Evolutionary conservation across 2,113 vertebrate genomes (phyloP), one percentile per base, ranked within the genome.

Genomic region (Suricata suricatta): DNA sequence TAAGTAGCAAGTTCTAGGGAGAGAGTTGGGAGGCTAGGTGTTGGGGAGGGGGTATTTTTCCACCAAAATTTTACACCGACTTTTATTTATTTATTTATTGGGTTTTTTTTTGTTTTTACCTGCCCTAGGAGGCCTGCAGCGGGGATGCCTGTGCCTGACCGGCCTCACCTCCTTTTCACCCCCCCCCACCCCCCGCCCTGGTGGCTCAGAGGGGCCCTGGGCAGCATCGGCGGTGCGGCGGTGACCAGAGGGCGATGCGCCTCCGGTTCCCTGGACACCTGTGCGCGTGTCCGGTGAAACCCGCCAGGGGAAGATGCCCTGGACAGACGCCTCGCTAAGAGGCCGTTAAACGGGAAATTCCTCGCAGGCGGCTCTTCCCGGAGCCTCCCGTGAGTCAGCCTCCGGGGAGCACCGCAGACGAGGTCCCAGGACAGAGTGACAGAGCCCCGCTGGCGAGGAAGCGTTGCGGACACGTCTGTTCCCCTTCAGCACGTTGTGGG

Each of bases 191-290:
- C 41, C 41, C 41, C 5, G 41, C 41, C 15, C 54, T 27, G 0
- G 0, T 3, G 92, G 23, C 10, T 8, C 50, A 38, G 93, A 57
- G 15, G 17, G 35, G 31, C 0, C 0, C 29, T 0, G 0, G n/a
- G 27, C 1, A 1, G 47, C 41, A 10, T 0, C 0, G 29, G 29
- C 2, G 2, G 15, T 76, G 41, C 2, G 0, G 12, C 0, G 5
- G 12, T 0, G 10, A 25, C 33, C 7, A 0, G 77, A 14, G 15
- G 17, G 13, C 19, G 10, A 3, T 2, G 29, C 17, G 21, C 4
- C 50, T 60, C 12, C 44, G 4, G 0, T 38, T 2, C 27, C 64
- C 25, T 38, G 14, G 27, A 76, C n/a, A 3, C 38, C 86, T 12
- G 21, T 4, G 6, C 16, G 44, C 16, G 44, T 66, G 68, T 6